Conservation (phyloP, 2,797 vertebrate genomes). For the Malacoraja senta region DNA sequence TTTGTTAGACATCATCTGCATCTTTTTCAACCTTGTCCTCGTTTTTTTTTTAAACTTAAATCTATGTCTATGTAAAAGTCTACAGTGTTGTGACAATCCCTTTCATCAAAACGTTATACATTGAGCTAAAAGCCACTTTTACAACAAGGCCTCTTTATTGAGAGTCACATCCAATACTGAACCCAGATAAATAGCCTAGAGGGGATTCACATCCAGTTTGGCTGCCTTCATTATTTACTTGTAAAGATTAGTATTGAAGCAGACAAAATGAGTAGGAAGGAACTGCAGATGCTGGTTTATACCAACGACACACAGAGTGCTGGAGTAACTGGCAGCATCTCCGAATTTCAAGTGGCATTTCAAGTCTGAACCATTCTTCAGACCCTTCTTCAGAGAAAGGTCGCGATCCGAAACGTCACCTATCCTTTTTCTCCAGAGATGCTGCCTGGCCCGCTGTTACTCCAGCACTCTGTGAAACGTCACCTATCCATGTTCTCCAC, state of each 20-base stretch:
- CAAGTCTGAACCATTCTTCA: too few species aligned
- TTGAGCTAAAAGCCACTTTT: not conserved
- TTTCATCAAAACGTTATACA: not conserved
- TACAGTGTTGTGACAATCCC: not conserved
- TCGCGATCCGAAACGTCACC: too few species aligned
- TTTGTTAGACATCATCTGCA: not conserved
- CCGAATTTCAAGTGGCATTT: too few species aligned
- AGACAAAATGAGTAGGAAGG: too few species aligned
- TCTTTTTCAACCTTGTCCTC: not conserved
- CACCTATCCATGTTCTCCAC: too few species aligned
- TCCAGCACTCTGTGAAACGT: too few species aligned
- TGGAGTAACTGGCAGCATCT: too few species aligned
- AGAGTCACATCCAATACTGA: not conserved
- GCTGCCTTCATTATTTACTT: not conserved
- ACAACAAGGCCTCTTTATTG: not conserved
- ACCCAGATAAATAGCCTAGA: not conserved
- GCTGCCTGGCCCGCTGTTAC: too few species aligned
- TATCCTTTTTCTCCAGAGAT: too few species aligned
- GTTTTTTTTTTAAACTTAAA: not conserved
- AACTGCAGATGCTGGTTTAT: too few species aligned
- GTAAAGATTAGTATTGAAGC: not conserved
- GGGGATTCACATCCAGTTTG: not conserved
- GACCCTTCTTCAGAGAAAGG: too few species aligned
- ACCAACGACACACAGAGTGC: too few species aligned
- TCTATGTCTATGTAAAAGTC: not conserved